Evolutionary conservation across 2,797 vertebrate species (phyloP).

Genomic region (Hybognathus amarus): DNA sequence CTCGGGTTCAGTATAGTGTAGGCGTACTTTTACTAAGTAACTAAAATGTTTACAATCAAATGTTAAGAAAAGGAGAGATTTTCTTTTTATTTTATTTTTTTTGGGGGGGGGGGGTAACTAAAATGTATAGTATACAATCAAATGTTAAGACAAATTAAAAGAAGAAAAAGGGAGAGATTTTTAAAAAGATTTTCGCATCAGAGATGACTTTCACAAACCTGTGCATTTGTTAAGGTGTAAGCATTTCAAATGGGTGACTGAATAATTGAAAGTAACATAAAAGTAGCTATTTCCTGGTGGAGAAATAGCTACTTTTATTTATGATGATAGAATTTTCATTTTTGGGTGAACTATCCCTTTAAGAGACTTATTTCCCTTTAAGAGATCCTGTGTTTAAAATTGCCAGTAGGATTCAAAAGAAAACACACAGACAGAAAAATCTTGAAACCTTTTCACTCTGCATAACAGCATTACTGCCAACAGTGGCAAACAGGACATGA

Average conservation of each 20-base stretch:
- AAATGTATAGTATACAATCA: not conserved
- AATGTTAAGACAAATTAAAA: not conserved
- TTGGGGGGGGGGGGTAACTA: too few relatives aligned
- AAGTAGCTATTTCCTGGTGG: not conserved
- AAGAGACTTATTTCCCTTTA: not conserved
- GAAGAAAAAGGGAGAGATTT: not conserved
- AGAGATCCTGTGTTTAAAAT: not conserved
- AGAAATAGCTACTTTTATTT: too few relatives aligned
- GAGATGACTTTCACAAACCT: not conserved
- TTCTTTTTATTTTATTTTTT: too few relatives aligned
- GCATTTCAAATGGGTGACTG: not conserved
- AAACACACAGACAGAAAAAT: not conserved
- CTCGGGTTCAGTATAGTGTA: not conserved
- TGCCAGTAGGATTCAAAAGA: constrained; percentile 1
- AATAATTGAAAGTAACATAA: not conserved
- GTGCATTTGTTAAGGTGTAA: not conserved
- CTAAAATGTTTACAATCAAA: not conserved
- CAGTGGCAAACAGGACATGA: not conserved
- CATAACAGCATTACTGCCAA: not conserved
- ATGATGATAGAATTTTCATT: too few relatives aligned
- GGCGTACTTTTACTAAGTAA: not conserved
- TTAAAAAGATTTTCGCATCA: not conserved
- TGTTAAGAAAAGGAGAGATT: not conserved
- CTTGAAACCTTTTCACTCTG: not conserved
- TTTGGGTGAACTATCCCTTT: not conserved